phyloP scores from a whole-genome alignment of 2,888 invertebrate genomes.

The Uropetala carovei region DNA sequence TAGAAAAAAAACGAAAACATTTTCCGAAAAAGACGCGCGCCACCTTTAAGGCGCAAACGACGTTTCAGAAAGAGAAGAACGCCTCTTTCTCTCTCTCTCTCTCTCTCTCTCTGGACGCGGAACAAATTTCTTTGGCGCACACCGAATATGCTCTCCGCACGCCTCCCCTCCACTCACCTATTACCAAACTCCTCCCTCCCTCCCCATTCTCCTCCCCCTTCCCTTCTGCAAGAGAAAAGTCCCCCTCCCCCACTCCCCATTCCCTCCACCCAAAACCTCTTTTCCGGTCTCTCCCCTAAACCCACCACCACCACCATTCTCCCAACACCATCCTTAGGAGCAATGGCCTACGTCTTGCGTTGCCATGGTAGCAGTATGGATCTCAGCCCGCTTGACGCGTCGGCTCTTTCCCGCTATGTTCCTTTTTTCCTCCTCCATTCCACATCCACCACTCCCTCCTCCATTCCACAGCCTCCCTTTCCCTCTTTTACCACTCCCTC shows the following conservation, averaged over 20 bases:
- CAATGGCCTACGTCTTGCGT: slow-evolving; percentile 64
- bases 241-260: neutral
- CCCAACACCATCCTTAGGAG: slow-evolving; percentile 38
- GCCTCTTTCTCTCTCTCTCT: neutral
- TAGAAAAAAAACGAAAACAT: neutral
- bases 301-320: neutral
- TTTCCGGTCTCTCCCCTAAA: slow-evolving; percentile 7
- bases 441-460: neutral
- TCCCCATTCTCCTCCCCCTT: neutral
- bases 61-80: slow-evolving; percentile 1
- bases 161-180: neutral
- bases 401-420: slow-evolving; percentile 30
- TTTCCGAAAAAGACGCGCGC: slow-evolving; percentile 4
- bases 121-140: neutral
- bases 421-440: neutral
- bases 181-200: neutral
- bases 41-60: slow-evolving; percentile 18
- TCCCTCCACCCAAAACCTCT: neutral
- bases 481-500: neutral
- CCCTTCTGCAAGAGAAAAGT: neutral
- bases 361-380: slow-evolving; percentile 63
- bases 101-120: slow-evolving; percentile 10
- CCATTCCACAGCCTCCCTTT: neutral
- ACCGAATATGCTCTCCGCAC: neutral
- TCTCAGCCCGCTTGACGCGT: slow-evolving; percentile 55